These are phyloP conservation scores for Paraplagusia blochii DNA, from an alignment of 2,113 vertebrate genomes.

Conservation along the genomic window DNA sequence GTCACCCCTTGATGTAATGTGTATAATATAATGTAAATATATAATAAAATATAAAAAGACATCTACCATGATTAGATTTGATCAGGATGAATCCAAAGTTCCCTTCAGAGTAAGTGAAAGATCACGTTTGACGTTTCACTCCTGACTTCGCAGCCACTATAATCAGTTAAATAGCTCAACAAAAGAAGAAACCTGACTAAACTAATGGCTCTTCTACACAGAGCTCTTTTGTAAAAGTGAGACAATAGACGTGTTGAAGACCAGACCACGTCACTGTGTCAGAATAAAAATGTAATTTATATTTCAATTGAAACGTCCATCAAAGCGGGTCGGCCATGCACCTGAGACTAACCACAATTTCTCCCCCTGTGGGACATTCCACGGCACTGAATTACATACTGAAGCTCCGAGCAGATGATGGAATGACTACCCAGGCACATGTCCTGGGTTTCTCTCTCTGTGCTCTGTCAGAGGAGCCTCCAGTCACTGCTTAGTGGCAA, in stretches of 20 bases:
- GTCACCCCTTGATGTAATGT: too few relatives aligned
- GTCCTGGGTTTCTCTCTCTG: conserved; percentile 60
- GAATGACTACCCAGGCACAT: conserved; percentile 54
- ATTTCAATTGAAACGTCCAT: conserved; percentile 65
- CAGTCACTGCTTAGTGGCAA: conserved; percentile 70
- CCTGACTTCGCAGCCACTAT: too few relatives aligned
- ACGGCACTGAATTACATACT: conserved; percentile 59
- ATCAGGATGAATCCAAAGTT: too few relatives aligned
- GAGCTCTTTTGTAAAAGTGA: conserved; percentile 41
- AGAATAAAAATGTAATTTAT: conserved; percentile 52
- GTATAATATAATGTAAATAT: too few relatives aligned
- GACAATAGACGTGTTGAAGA: conserved; percentile 26
- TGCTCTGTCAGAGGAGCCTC: conserved; percentile 69
- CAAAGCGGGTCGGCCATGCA: conserved; percentile 56
- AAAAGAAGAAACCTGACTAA: too few relatives aligned
- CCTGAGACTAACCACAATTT: conserved; percentile 58
- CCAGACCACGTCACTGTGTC: conserved; percentile 30
- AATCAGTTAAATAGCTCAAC: too few relatives aligned
- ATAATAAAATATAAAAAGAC: too few relatives aligned
- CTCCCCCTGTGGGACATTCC: conserved; percentile 55
- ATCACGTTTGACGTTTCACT: conserved; percentile 10
- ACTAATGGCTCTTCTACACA: conserved; percentile 9
- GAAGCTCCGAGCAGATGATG: conserved; percentile 59
- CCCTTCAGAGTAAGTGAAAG: too few relatives aligned
- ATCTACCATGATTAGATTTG: too few relatives aligned